Percentiles rank a stretch among this genome's conserved stretches.
These are phyloP conservation scores for Protosalanx chinensis DNA, from an alignment of 2,797 vertebrate genomes.

Conservation along the genomic window DNA sequence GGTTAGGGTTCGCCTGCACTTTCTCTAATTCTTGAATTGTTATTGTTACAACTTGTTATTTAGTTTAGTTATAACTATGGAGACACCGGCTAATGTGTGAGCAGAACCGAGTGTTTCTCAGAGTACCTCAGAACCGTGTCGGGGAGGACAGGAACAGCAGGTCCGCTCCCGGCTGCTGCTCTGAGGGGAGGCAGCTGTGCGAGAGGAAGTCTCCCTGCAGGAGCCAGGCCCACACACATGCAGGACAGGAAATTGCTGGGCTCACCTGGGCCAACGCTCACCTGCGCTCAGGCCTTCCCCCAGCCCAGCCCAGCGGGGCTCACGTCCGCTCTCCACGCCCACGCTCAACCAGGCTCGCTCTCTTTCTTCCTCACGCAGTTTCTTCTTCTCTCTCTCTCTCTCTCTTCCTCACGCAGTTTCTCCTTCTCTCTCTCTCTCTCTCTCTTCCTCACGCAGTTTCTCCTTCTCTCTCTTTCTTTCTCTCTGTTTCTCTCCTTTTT, in stretches of 20 bases:
- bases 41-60: background rate
- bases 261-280: conserved; percentile 74
- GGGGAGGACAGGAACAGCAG: background rate
- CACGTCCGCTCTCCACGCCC: conserved; percentile 26
- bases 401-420: background rate
- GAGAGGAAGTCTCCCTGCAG: conserved; percentile 70
- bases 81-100: no score
- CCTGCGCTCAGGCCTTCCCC: conserved; percentile 67
- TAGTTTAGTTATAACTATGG: background rate
- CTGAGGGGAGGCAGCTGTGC: conserved; percentile 67
- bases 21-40: background rate
- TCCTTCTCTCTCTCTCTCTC: conserved; percentile 14
- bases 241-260: conserved; percentile 69
- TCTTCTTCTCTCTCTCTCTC: background rate
- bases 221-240: conserved; percentile 63
- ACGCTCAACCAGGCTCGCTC: background rate
- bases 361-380: background rate
- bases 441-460: conserved; percentile 10
- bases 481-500: background rate
- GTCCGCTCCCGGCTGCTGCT: background rate
- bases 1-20: background rate
- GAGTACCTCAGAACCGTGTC: background rate
- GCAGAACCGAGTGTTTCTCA: no score
- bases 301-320: conserved; percentile 50
- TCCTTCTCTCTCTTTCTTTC: conserved; percentile 19